These are phyloP conservation scores for Elephantulus edwardii DNA, from an alignment of 2,113 vertebrate species.

Conservation along the genomic window DNA sequence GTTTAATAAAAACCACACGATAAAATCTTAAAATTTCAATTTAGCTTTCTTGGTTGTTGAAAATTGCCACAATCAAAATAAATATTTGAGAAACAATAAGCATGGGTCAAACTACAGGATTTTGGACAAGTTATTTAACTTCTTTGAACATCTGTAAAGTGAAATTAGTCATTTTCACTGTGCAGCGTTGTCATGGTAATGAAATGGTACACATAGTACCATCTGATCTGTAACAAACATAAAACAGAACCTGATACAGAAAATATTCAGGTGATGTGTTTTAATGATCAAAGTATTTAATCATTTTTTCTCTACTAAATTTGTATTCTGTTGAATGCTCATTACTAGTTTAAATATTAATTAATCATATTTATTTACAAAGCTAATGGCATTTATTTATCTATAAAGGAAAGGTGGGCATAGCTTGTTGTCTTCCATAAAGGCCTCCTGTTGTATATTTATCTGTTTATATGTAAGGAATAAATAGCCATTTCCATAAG, in stretches of 20 bases:
- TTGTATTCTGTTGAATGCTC: background rate
- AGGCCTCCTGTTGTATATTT: background rate
- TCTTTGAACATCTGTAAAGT: background rate
- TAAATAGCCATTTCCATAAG: slow-evolving; percentile 37
- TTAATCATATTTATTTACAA: background rate
- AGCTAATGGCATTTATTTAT: background rate
- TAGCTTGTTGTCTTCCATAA: background rate
- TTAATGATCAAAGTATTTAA: background rate
- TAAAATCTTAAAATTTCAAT: background rate
- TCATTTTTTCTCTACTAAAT: background rate
- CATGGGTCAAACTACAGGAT: background rate
- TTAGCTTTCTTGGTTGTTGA: background rate
- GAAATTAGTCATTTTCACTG: background rate
- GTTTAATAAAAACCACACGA: background rate
- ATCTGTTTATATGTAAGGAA: slow-evolving; percentile 42
- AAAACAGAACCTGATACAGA: background rate
- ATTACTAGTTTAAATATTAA: background rate
- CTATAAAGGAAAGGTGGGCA: slow-evolving; percentile 16
- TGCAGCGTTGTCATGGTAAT: background rate
- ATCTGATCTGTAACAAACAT: too few relatives aligned
- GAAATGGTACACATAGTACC: background rate
- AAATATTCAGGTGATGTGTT: background rate
- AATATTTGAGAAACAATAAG: background rate
- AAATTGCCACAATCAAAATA: background rate
- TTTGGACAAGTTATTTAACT: background rate